phyloP scores from a whole-genome alignment of 2,797 vertebrate genomes.

The Oophaga sylvatica region DNA sequence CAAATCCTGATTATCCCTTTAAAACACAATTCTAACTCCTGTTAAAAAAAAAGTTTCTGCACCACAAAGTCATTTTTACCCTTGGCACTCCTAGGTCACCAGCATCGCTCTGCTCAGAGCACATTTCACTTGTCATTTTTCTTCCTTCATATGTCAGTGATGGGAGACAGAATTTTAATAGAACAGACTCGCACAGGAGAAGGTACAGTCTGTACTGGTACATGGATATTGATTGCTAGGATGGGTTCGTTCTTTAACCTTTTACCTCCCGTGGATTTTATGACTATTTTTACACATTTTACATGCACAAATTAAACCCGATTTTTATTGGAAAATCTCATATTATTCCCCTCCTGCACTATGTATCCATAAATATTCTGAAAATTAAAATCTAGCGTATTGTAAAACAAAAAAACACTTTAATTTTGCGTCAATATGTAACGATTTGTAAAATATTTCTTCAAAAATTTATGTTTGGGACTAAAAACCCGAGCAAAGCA shows the following conservation, averaged over 20 bases:
- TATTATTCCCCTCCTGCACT: neutral
- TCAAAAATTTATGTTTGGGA: too few species aligned
- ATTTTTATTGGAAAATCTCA: neutral
- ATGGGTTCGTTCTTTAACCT: neutral
- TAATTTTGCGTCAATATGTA: too few species aligned
- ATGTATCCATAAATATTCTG: too few species aligned
- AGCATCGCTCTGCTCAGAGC: neutral
- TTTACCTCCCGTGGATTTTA: neutral
- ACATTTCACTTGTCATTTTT: conserved; percentile 18
- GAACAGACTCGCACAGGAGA: neutral
- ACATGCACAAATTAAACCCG: neutral
- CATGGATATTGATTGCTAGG: neutral
- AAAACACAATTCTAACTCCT: neutral
- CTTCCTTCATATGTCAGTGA: neutral
- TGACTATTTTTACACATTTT: neutral
- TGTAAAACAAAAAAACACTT: too few species aligned
- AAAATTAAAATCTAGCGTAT: too few species aligned
- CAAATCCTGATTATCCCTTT: neutral
- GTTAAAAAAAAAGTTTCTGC: neutral
- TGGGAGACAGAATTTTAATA: neutral
- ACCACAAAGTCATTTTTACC: neutral
- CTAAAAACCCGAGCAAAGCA: too few species aligned
- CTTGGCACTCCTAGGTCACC: neutral
- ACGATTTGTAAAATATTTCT: too few species aligned
- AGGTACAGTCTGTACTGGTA: neutral